phyloP scores from a whole-genome alignment of 2,113 vertebrate species.

The Salvelinus namaycush region DNA sequence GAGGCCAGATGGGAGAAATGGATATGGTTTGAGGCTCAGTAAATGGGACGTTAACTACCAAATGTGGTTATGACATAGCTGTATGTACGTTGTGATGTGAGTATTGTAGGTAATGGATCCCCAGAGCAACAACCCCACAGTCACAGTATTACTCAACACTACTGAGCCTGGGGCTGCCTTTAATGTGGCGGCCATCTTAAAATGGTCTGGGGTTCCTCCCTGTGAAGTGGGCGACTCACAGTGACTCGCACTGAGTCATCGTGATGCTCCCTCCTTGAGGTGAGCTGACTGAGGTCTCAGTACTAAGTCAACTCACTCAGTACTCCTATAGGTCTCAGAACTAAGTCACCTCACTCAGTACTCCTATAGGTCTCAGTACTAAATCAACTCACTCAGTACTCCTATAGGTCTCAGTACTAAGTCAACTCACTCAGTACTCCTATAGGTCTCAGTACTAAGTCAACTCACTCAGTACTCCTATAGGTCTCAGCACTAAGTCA shows the following conservation, averaged over 20 bases:
- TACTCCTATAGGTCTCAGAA: not conserved
- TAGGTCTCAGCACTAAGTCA: no score
- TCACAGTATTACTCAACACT: constrained; percentile 23
- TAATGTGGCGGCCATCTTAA: constrained; percentile 14
- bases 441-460: no score
- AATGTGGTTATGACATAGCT: not conserved
- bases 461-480: no score
- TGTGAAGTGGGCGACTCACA: constrained; percentile 12
- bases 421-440: no score
- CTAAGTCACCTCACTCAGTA: no score
- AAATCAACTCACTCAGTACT: no score
- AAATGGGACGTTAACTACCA: not conserved
- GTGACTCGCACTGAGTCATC: constrained; percentile 1
- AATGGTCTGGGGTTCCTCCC: not conserved
- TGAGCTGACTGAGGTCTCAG: not conserved
- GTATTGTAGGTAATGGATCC: no score
- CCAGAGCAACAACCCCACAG: not conserved
- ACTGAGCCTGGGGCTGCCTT: constrained; percentile 23
- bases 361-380: no score
- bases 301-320: not conserved
- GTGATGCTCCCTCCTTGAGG: not conserved
- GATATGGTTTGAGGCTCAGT: no score
- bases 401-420: no score
- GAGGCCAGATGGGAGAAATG: no score
- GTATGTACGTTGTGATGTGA: no score